Conservation (phyloP, 2,113 vertebrate species). For the Aegotheles bennettii region DNA sequence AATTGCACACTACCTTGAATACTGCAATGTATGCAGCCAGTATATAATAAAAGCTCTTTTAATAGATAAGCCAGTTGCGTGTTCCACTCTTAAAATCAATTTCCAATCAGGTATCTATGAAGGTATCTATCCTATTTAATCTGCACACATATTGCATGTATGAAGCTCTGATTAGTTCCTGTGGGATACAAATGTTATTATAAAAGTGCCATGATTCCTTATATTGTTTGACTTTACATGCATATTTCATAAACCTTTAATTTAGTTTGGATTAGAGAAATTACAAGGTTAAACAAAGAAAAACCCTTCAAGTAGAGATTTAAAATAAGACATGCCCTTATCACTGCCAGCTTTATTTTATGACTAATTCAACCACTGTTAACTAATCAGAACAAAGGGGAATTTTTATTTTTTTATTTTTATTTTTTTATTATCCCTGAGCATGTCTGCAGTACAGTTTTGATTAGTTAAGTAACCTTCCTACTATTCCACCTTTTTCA, state of each 20-base stretch:
- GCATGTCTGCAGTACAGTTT: not conserved
- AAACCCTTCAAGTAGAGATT: not conserved
- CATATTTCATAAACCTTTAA: not conserved
- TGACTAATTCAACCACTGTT: constrained; percentile 47
- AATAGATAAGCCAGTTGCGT: not conserved
- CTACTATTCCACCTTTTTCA: not conserved
- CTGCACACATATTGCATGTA: not conserved
- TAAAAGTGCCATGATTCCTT: not conserved
- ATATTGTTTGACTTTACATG: not conserved
- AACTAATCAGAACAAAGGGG: not conserved
- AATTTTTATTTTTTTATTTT: not conserved
- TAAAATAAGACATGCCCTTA: not conserved
- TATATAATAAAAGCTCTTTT: not conserved
- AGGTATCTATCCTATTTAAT: not conserved
- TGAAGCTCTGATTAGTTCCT: not conserved
- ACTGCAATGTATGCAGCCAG: not conserved
- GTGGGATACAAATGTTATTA: not conserved
- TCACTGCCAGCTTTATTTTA: constrained; percentile 43
- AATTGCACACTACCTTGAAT: not conserved
- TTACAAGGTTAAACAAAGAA: not conserved
- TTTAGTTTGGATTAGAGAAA: not conserved
- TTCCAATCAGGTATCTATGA: not conserved
- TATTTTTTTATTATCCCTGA: not conserved
- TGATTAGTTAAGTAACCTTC: constrained; percentile 20
- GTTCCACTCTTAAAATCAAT: not conserved